These are phyloP conservation scores for Carlito syrichta DNA, from an alignment of 2,113 vertebrate species.

Conservation along the genomic window DNA sequence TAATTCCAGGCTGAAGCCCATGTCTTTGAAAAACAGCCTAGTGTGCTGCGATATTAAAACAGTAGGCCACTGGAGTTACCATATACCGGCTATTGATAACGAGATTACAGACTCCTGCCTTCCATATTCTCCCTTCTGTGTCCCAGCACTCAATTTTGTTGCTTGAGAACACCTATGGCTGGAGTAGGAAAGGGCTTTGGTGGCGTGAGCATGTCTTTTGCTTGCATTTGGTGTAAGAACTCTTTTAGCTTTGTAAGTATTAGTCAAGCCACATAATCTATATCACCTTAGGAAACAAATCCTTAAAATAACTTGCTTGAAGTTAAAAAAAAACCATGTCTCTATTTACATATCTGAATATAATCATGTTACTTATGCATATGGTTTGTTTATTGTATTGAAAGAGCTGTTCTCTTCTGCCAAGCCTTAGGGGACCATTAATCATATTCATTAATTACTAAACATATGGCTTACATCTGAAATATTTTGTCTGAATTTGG, in stretches of 20 bases:
- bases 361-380: constrained; percentile 38
- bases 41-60: constrained; percentile 79
- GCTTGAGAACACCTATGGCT: constrained; percentile 61
- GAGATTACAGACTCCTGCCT: constrained; percentile 68
- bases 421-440: constrained; percentile 34
- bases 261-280: constrained; percentile 37
- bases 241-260: constrained; percentile 56
- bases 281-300: constrained; percentile 62
- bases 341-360: constrained; percentile 30
- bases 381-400: constrained; percentile 43
- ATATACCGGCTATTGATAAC: constrained; percentile 78
- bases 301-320: constrained; percentile 58
- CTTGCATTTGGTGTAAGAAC: constrained; percentile 59
- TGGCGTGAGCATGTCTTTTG: not conserved
- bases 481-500: constrained; percentile 47
- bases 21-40: constrained; percentile 70
- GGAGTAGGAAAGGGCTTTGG: constrained; percentile 40
- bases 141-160: constrained; percentile 72
- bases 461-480: constrained; percentile 37
- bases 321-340: constrained; percentile 30
- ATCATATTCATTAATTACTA: constrained; percentile 47
- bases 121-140: constrained; percentile 32
- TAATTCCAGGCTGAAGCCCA: constrained; percentile 57
- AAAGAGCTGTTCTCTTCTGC: constrained; percentile 46
- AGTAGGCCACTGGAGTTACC: constrained; percentile 73